Evolutionary conservation across 2,888 invertebrate genomes (phyloP).

Genomic region (Apomyelois bistriatella): DNA sequence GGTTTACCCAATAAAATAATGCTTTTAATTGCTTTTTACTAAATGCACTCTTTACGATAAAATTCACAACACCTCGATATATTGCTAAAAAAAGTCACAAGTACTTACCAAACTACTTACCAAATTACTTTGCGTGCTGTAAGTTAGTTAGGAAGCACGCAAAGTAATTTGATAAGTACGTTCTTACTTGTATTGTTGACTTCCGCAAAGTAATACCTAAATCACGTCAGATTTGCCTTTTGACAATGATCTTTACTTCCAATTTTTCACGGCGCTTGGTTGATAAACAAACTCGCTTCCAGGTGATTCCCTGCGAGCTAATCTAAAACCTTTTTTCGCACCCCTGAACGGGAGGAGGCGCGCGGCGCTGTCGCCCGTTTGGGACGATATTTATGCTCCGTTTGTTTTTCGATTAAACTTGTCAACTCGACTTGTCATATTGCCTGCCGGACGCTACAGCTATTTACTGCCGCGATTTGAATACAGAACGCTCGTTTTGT

Average conservation of each 20-base stretch:
- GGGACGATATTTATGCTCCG: constrained; percentile 39
- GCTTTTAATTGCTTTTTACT: too few relatives aligned
- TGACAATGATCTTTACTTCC: not conserved
- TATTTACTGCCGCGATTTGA: constrained; percentile 45
- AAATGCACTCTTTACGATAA: too few relatives aligned
- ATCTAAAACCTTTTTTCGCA: constrained; percentile 10
- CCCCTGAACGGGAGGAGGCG: constrained; percentile 4
- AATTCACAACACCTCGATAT: too few relatives aligned
- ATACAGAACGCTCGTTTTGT: constrained; percentile 33
- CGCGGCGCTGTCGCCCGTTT: constrained; percentile 10
- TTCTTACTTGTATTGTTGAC: too few relatives aligned
- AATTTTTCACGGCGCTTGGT: not conserved
- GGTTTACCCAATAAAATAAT: too few relatives aligned
- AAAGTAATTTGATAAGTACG: too few relatives aligned
- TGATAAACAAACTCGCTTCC: not conserved
- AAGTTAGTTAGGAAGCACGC: too few relatives aligned
- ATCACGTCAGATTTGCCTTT: not conserved
- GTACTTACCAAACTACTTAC: too few relatives aligned
- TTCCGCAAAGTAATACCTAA: too few relatives aligned
- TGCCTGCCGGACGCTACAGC: constrained; percentile 32
- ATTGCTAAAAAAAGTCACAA: too few relatives aligned
- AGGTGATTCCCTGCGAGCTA: constrained; percentile 7
- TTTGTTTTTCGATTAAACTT: constrained; percentile 55
- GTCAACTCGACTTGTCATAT: constrained; percentile 39
- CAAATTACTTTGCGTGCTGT: too few relatives aligned